Base-by-base conservation (phyloP, 1,140 invertebrate genomes). In the Anastatus disparis region DNA sequence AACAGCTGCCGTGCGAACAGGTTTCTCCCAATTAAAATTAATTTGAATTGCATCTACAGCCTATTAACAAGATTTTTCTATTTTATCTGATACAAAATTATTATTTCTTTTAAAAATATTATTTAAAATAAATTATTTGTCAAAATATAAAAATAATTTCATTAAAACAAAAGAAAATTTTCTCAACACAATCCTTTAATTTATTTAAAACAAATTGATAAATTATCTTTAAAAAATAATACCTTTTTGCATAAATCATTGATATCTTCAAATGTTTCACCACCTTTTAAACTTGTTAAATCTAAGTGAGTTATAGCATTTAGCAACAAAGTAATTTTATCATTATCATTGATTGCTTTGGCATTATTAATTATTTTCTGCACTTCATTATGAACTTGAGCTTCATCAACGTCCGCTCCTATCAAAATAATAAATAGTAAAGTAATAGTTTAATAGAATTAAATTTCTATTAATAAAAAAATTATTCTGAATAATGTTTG, bases 221-320 rank as follows among this genome's bases (percentile, higher is more conserved):
- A 59, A 42, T 12, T 59, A 59, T 42, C 56, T 26, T 15, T 6
- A 76, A 65, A 68, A 79, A 73, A 40, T 53, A 84, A 73, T 78
- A 95, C 95, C 86, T 95, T 95, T 50, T 86, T 81, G 82, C 95
- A 97, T 1, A 99, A 85, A 70, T 93, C 86, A 12, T 89, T 78
- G 6, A 98, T 93, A 87, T 94, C 96, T 13, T 89, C 87, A 15
- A 84, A 78, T 9, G 95, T 97, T 83, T 99, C 97, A 89, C 97
- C 94, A 12, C 95, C 91, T 40, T 89, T 89, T 42, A 99, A 86
- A 29, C 96, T 97, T 15, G 97, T 99, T 56, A 99, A 87, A 85
- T 99, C 97, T 70, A 98, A 95, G 69, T 93, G 91, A 59, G 90
- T 90, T 3, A 98, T 85, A 20, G 94, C 94, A 80, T 91, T 90